Conservation (phyloP, 64 coral and sea anemone genomes). For the Montipora capricornis region DNA sequence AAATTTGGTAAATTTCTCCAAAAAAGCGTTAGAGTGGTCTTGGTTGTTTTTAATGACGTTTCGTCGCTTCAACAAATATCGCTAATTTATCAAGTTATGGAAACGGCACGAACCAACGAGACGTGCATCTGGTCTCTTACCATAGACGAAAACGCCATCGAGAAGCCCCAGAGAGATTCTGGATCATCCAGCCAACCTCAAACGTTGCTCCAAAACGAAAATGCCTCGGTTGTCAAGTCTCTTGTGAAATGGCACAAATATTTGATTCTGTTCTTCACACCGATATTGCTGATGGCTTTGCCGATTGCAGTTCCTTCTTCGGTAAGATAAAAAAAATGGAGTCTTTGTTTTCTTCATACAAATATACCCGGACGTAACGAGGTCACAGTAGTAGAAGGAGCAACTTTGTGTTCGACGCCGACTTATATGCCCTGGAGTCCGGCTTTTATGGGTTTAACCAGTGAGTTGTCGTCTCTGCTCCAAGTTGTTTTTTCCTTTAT, state of each 20-base stretch:
- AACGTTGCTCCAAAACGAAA: background rate
- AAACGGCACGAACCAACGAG: background rate
- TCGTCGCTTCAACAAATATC: no score
- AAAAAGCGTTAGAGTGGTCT: no score
- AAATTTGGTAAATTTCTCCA: background rate
- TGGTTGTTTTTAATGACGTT: no score
- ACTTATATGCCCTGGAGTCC: no score
- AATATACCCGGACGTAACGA: no score
- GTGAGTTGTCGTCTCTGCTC: no score
- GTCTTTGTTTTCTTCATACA: no score
- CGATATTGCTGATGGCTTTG: conserved; percentile 66
- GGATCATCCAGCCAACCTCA: background rate
- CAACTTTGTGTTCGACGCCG: no score
- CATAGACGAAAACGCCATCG: background rate
- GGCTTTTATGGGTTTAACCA: no score
- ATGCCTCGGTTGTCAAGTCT: conserved; percentile 26
- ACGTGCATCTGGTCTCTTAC: background rate
- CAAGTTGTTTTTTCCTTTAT: no score
- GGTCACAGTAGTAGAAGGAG: no score
- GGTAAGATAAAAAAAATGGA: conserved; percentile 35
- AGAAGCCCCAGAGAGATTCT: background rate
- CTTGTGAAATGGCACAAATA: conserved; percentile 79
- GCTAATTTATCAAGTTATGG: background rate
- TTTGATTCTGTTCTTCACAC: conserved; percentile 61
- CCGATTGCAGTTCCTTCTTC: conserved; percentile 69